Evolutionary conservation across 2,888 invertebrate genomes (phyloP), one percentile per base, ranked within the genome.

Genomic region (Cylloceria caligata): DNA sequence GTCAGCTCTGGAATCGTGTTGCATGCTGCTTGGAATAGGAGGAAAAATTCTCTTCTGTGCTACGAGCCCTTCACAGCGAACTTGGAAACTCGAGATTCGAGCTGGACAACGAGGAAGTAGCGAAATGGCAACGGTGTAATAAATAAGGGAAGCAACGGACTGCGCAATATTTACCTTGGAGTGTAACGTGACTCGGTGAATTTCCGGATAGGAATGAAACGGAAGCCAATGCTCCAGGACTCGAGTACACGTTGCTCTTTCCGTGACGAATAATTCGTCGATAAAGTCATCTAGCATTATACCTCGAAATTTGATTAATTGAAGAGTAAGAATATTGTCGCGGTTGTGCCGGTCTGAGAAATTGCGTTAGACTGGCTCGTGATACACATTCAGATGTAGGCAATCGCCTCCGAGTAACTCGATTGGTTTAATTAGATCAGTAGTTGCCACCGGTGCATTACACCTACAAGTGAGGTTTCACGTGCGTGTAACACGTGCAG

Each of bases 341-440:
- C 30, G 19, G 19, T 34, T 34, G 1, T 45, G 1, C 9, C 45
- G 6, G n/a, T 30, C 21, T 45, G 11, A 64, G 55, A 67, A 62
- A 57, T 24, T 52, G 78, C 77, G 55, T 65, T 72, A 67, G 55
- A 80, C 75, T 85, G 80, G 83, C 83, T 73, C 69, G 42, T 49
- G 47, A 74, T 52, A 19, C 11, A 57, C 64, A 69, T 45, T 64
- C 68, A 57, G 67, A 67, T 77, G 82, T 65, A 64, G 30, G 74
- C 62, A 80, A 81, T 83, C 45, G 73, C 24, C 47, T 55, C 24
- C 36, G 30, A 39, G 78, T 88, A 89, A 89, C 86, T 86, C 84
- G 83, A 88, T 89, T 89, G 86, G 77, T 62, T 84, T 87, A 89
- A 89, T 87, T 84, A 83, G 84, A 89, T 89, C 79, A 82, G 68